Base-by-base conservation (phyloP, 2,113 vertebrate species). In the Rhinogobius similis region DNA sequence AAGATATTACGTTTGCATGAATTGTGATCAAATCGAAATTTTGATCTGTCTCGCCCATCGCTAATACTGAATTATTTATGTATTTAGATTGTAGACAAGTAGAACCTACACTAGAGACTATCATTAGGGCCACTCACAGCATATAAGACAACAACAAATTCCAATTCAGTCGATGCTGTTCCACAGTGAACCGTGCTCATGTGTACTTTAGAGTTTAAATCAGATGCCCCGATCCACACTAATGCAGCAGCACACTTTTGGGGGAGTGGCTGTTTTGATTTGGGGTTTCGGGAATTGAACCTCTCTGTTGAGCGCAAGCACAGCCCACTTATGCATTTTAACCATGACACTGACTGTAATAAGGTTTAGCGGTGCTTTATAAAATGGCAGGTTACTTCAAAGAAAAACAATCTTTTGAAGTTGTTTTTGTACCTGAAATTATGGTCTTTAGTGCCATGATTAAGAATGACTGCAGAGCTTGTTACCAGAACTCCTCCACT, bases 371-470 rank as follows among this genome's bases (percentile, higher is more conserved):
- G 20, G 18, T 38, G 29, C 58, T 21, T 14, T 32, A 20, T 10
- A 20, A 36, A 59, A 61, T 38, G 29, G 29, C 58, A 61, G n/a
- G 29, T 61, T 38, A 36, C 29, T 36, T 38, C 29, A 21, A 61
- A 61, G 29, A 38, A 32, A 32, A 32, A 59, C 26, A 59, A 11
- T 20, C 58, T 36, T 61, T n/a, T 61, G 58, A 38, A 36, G 29
- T 58, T 58, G 24, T 36, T 61, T 38, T 59, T 61, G 26, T 29
- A 58, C 58, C 29, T 61, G 18, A 38, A 38, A 61, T 36, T 10
- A 61, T 12, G 9, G 16, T 26, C 14, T 29, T 58, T 58, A 29
- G 26, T 29, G 26, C 26, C 26, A 16, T 8, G 29, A 29, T 58
- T 29, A 29, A 29, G 55, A 29, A 13, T 18, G 55, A 29, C 4